phyloP scores from a whole-genome alignment of 2,797 vertebrate species.

The Microtus agrestis region DNA sequence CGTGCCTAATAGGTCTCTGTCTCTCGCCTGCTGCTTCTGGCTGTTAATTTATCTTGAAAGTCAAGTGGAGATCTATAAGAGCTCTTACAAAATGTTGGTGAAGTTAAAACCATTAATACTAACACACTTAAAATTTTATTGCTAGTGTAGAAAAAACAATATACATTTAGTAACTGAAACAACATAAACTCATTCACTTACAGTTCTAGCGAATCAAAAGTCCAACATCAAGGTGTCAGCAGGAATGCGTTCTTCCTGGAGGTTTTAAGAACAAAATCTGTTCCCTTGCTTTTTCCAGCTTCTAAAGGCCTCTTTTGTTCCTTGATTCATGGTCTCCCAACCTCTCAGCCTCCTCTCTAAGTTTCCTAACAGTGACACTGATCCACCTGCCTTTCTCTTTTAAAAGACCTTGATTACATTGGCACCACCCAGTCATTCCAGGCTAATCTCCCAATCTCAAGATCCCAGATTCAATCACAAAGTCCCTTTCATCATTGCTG shows the following conservation, averaged over 20 bases:
- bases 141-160: neutral
- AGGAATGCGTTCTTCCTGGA: neutral
- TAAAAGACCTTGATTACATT: neutral
- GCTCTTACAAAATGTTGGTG: neutral
- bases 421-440: neutral
- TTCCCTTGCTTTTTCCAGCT: neutral
- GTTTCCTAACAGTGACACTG: neutral
- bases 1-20: no score
- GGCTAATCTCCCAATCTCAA: neutral
- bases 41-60: slow-evolving; percentile 16
- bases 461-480: neutral
- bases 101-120: neutral
- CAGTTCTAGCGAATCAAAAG: neutral
- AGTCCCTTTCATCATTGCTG: neutral
- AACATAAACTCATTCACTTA: neutral
- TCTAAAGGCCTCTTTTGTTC: neutral
- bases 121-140: neutral
- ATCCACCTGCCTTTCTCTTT: neutral
- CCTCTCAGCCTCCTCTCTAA: neutral
- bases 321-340: neutral
- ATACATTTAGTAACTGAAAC: neutral
- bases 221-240: neutral
- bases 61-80: neutral
- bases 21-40: neutral
- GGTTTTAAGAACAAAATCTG: neutral